phyloP scores from a whole-genome alignment of 1,140 invertebrate species.

The Tetramorium parvispinum region DNA sequence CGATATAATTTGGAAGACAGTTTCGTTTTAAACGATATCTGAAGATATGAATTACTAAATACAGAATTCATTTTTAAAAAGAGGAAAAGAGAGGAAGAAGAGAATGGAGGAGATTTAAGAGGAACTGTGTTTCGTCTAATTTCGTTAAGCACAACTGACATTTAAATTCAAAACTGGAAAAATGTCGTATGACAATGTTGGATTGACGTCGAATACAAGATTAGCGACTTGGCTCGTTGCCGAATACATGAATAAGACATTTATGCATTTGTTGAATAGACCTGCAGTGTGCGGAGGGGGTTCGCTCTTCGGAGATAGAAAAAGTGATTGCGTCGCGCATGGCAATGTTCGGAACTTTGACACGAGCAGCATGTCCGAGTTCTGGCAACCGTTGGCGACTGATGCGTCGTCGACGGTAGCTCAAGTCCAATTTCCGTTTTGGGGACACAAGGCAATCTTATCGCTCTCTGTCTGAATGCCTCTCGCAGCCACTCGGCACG shows the following conservation, averaged over 20 bases:
- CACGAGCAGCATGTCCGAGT: constrained; percentile 26
- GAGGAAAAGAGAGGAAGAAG: neutral
- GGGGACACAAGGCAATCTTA: constrained; percentile 65
- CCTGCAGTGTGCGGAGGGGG: neutral
- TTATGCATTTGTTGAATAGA: constrained; percentile 19
- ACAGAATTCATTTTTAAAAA: neutral
- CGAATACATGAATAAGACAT: neutral
- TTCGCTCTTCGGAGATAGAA: neutral
- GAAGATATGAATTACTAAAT: constrained; percentile 20
- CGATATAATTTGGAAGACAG: constrained; percentile 19
- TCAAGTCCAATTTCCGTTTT: constrained; percentile 73
- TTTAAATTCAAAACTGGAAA: neutral
- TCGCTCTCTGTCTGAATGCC: constrained; percentile 71
- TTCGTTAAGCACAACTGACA: constrained; percentile 32
- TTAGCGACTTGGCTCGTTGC: constrained; percentile 20
- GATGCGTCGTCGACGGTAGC: constrained; percentile 46
- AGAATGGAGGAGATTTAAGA: neutral
- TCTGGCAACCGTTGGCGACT: constrained; percentile 1
- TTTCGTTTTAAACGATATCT: neutral
- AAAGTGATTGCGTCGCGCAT: constrained; percentile 19
- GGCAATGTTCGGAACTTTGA: constrained; percentile 33
- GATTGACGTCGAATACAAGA: neutral
- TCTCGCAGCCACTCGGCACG: constrained; percentile 55
- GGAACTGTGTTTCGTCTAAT: constrained; percentile 13
- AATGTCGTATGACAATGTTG: constrained; percentile 20